A percentile compares a stretch with the other conserved stretches of the same genome.
These are phyloP conservation scores for Erynnis tages DNA, from an alignment of 2,888 invertebrate species.

Conservation along the genomic window DNA sequence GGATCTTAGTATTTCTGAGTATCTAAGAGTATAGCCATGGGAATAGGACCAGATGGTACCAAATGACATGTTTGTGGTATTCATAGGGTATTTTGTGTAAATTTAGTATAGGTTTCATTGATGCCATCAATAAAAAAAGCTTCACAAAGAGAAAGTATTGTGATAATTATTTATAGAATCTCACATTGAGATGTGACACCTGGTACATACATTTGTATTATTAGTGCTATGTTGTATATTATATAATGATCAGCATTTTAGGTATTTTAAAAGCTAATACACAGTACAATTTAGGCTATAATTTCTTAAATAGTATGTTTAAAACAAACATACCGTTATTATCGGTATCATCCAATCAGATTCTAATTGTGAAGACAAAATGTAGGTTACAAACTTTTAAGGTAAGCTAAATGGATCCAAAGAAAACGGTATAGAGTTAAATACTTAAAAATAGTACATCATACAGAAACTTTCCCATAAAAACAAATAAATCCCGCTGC, in stretches of 20 bases:
- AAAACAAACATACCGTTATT: too few species aligned
- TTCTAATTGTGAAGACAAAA: background rate
- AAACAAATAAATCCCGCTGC: slow-evolving; percentile 45
- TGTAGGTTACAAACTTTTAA: background rate
- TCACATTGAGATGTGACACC: background rate
- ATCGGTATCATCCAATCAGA: background rate
- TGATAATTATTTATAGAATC: slow-evolving; percentile 9
- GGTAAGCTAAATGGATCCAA: too few species aligned
- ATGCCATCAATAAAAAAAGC: background rate
- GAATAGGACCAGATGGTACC: background rate
- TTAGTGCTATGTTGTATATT: slow-evolving; percentile 7
- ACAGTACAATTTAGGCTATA: background rate
- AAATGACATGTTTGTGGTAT: background rate
- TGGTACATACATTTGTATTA: background rate
- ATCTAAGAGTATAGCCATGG: too few species aligned
- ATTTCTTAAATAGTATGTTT: background rate
- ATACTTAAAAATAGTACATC: background rate
- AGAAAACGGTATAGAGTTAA: too few species aligned
- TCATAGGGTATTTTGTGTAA: background rate
- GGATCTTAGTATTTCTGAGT: too few species aligned
- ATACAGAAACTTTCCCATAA: background rate
- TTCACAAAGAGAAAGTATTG: background rate
- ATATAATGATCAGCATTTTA: background rate
- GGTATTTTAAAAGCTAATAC: background rate
- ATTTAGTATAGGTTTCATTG: slow-evolving; percentile 3